Evolutionary conservation across 1,140 invertebrate genomes (phyloP), one percentile per base, ranked within the genome.

Genomic region (Zaprionus vittiger): DNA sequence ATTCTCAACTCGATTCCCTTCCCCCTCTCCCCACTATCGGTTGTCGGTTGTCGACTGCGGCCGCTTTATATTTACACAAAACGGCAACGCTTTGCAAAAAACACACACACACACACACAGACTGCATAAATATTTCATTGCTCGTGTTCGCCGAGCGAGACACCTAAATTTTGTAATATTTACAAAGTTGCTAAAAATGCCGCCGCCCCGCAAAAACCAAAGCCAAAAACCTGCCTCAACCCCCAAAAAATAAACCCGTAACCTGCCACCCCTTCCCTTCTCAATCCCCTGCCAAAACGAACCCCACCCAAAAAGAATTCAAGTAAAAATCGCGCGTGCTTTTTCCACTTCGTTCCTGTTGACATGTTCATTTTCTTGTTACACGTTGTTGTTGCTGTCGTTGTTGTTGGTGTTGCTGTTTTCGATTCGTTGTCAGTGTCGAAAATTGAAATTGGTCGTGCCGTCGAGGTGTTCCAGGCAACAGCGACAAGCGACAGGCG

Each of bases 81-180:
- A 83, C 69, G 61, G 52, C 83, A 79, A 76, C 70, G 74, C 66
- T 83, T 82, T 77, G 79, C 80, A 78, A 74, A 81, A 83, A 81
- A 76, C 56, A 70, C 37, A 78, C 37, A 74, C 73, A 84, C 65
- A 74, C 63, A 74, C n/a, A 74, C 22, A 73, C 68, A 73, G n/a
- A 24, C 59, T 68, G 74, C 85, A 89, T 89, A 89, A 89, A 89
- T 89, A 89, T 89, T 89, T 90, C 81, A 89, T 89, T 89, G 84
- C 74, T 47, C 78, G 52, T 68, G 87, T 70, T 89, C 77, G 82
- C 83, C 79, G 75, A 83, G 80, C 78, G 83, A 87, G 83, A 87
- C 84, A 90, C 83, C 83, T 89, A 89, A 89, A 84, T 89, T 89
- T 90, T 89, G 85, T 89, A 89, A 89, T 90, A 89, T 89, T 89